Base-by-base conservation (phyloP, 2,113 vertebrate species). In the Numenius arquata region DNA sequence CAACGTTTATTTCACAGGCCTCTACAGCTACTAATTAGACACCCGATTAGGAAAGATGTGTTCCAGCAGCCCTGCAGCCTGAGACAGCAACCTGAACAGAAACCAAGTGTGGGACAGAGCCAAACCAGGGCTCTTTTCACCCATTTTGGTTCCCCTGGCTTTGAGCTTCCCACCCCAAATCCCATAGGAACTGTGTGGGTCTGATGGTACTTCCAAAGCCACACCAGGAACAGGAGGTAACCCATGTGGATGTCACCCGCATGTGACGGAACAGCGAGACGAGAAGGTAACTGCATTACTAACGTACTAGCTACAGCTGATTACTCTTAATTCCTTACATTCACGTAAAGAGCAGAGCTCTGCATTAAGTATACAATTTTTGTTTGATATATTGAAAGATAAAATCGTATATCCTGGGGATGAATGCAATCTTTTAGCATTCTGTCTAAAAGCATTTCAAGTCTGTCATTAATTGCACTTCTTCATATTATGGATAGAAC, bases 281-380 rank as follows among this genome's bases (percentile, higher is more conserved):
- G 23, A 56, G 77, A 38, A 36, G 15, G 62, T 17, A 78, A 43
- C 61, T 5, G 6, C 1, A 34, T 56, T 70, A 89, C 89, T 88
- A 93, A 96, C 95, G 89, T 63, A 72, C 73, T 58, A 32, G 11
- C 80, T n/a, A 38, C 62, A 79, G 75, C 63, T 96, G 82, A 85
- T 89, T 94, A 71, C 58, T 85, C 68, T 7, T n/a, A 73, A 90
- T 95, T 95, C 84, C 84, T 90, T 77, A 12, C 8, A 34, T 83
- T 92, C 89, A 86, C 77, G 16, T 3, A 59, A 95, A 78, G 61
- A 94, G 80, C 58, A 85, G 65, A 83, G 86, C 19, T 78, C 68
- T 43, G 77, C 38, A 90, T 94, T 88, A 70, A 59, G 53, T 34
- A 77, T 14, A 65, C 36, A 65, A 50, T 77, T 88, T 93, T 66